Evolutionary conservation across 2,113 vertebrate species (phyloP), one percentile per base, ranked within the genome.

Genomic region (Dromaius novaehollandiae): DNA sequence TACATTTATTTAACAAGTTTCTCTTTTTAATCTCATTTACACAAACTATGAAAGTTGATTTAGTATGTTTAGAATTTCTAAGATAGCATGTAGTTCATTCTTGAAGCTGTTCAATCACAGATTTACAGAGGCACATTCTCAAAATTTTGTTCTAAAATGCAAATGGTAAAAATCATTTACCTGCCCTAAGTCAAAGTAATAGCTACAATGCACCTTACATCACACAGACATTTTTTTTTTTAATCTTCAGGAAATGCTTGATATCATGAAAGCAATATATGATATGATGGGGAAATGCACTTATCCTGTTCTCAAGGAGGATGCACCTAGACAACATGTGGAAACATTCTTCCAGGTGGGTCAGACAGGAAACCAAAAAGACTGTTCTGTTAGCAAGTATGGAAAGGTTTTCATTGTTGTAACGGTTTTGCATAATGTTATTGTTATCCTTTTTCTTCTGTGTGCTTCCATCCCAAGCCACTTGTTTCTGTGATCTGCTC

Each of bases 281-380:
- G 99, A 99, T 93, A 99, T 99, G 99, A 99, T 99, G 99, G 99
- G 99, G 4, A 99, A 99, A 95, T 99, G 99, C 92, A 99, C 99
- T 50, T 99, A 99, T 48, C 99, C 99, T 22, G 95, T 99, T 96
- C 98, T 99, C 77, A 99, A 98, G 97, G 99, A 99, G 93, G 99
- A 99, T 89, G 98, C 99, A 1, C 99, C 99, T 28, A 98, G 99
- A 92, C 99, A 99, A 96, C 99, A 99, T 0, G 99, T 99, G 56
- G 99, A 99, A 96, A 98, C 99, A 3, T 99, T 99, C 97, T 99
- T 99, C 93, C 99, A 99, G 99, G 99, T 99, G 95, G 96, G 89
- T 83, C 0, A 0, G 5, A 58, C 0, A 46, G 26, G 28, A 36
- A 81, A 17, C 19, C 4, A 20, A 89, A 92, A 88, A 61, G 3